Evolutionary conservation across 2,888 invertebrate genomes (phyloP).

Genomic region (Dyspetes luteomarginatus): DNA sequence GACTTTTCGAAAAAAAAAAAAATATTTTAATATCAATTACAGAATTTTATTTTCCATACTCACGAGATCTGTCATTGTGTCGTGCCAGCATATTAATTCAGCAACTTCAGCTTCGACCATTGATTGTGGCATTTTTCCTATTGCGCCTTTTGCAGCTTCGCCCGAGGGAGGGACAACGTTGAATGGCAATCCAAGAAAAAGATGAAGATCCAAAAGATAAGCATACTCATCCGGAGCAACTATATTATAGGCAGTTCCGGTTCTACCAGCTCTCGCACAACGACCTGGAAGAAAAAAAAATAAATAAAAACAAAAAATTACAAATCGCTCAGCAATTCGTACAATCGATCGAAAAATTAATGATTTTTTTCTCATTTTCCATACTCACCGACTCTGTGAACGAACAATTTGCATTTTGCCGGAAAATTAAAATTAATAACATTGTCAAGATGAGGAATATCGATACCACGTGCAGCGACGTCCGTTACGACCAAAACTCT

Average conservation of each 20-base stretch:
- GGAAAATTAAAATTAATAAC: slow-evolving; percentile 99
- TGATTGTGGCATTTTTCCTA: slow-evolving; percentile 92
- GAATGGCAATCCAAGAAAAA: slow-evolving; percentile 94
- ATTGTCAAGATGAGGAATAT: slow-evolving; percentile 97
- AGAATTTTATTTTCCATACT: too few species aligned
- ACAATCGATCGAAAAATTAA: slow-evolving; percentile 20
- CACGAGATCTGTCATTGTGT: slow-evolving; percentile 90
- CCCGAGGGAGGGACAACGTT: slow-evolving; percentile 84
- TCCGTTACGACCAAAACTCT: slow-evolving; percentile 97
- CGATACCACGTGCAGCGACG: slow-evolving; percentile 98
- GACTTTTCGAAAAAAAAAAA: slow-evolving; percentile 24
- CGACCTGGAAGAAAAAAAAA: slow-evolving; percentile 87
- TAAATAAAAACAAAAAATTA: too few species aligned
- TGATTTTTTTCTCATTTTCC: slow-evolving; percentile 10
- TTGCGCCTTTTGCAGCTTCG: slow-evolving; percentile 86
- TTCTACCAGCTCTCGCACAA: slow-evolving; percentile 97
- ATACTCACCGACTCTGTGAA: slow-evolving; percentile 97
- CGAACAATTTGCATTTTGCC: slow-evolving; percentile 97
- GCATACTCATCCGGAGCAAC: slow-evolving; percentile 96
- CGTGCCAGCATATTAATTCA: slow-evolving; percentile 90
- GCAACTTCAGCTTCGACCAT: slow-evolving; percentile 93
- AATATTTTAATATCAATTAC: not conserved
- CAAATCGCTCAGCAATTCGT: too few species aligned
- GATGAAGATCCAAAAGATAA: slow-evolving; percentile 96
- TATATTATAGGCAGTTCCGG: slow-evolving; percentile 96